These are phyloP conservation scores for Lasioglossum zephyrum DNA, from an alignment of 2,888 invertebrate species.

Conservation along the genomic window DNA sequence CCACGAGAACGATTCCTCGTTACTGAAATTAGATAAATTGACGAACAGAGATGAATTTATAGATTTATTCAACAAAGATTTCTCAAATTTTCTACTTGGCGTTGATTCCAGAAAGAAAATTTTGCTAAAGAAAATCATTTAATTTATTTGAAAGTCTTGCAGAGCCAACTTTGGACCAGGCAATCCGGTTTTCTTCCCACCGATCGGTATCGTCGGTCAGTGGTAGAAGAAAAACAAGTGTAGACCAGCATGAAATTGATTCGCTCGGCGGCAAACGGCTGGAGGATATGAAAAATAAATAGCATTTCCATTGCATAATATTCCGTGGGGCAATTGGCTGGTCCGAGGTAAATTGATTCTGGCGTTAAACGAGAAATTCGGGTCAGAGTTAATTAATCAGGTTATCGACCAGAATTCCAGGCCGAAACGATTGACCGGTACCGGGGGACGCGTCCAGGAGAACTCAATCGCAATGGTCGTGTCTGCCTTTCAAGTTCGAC, in stretches of 20 bases:
- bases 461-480: not conserved
- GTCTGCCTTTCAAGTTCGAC: not conserved
- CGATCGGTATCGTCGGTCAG: not conserved
- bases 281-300: constrained; percentile 21
- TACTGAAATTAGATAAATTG: not conserved
- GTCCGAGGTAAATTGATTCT: constrained; percentile 21
- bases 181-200: not conserved
- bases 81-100: not conserved
- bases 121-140: not conserved
- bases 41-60: not conserved
- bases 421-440: not conserved
- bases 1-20: not conserved
- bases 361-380: constrained; percentile 19
- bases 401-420: constrained; percentile 23
- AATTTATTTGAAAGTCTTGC: not conserved
- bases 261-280: not conserved
- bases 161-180: not conserved
- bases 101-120: too few relatives aligned
- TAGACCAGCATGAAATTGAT: constrained; percentile 19
- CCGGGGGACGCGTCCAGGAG: not conserved
- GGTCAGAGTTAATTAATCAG: constrained; percentile 36
- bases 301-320: constrained; percentile 15
- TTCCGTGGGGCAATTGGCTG: not conserved
- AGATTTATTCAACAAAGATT: not conserved
- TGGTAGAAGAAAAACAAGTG: not conserved